phyloP scores from a whole-genome alignment of 2,888 invertebrate species.

The Neoascia interrupta region DNA sequence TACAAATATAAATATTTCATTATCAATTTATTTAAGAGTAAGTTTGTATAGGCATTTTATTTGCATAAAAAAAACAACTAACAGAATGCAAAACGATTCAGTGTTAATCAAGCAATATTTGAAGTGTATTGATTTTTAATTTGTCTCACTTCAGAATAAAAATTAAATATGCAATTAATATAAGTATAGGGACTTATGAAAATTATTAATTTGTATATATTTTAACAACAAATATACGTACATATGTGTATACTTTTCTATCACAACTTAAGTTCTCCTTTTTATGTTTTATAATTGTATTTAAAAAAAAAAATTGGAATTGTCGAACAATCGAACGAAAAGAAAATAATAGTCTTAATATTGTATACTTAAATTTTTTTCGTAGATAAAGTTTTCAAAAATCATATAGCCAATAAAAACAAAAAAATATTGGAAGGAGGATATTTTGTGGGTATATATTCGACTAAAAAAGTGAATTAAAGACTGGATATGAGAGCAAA shows the following conservation, averaged over 20 bases:
- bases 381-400: slow-evolving; percentile 46
- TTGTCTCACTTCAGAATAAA: slow-evolving; percentile 67
- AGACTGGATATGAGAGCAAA: slow-evolving; percentile 60
- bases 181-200: too few species aligned
- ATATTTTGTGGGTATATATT: slow-evolving; percentile 67
- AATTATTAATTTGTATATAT: too few species aligned
- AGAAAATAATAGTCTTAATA: slow-evolving; percentile 50
- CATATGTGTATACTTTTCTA: slow-evolving; percentile 47
- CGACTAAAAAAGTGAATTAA: slow-evolving; percentile 61
- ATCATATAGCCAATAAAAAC: slow-evolving; percentile 71
- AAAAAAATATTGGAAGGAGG: slow-evolving; percentile 50
- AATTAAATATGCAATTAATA: too few species aligned
- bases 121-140: slow-evolving; percentile 43
- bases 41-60: slow-evolving; percentile 62
- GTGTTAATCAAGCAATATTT: slow-evolving; percentile 79
- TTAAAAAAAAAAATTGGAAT: slow-evolving; percentile 73
- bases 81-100: slow-evolving; percentile 60
- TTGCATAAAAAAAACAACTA: slow-evolving; percentile 47
- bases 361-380: slow-evolving; percentile 55
- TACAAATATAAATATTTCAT: slow-evolving; percentile 49
- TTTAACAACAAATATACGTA: slow-evolving; percentile 70
- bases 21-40: slow-evolving; percentile 50
- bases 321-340: slow-evolving; percentile 76
- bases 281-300: slow-evolving; percentile 1
- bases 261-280: background rate